Base-by-base conservation (phyloP, 2,113 vertebrate species). In the Sorex araneus region DNA sequence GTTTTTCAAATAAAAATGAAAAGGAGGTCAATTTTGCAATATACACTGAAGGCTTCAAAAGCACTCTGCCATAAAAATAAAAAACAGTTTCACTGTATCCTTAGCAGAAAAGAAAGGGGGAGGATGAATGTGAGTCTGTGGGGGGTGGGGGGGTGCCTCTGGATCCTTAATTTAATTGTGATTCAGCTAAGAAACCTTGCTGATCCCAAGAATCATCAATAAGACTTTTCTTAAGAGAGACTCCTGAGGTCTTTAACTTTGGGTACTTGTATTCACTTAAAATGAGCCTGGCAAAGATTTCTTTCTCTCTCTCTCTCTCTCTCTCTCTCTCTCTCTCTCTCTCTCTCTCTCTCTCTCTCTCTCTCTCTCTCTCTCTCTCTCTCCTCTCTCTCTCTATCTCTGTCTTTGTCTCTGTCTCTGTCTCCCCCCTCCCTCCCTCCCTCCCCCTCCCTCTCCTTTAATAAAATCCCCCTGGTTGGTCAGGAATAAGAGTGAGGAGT, bases 401-500 rank as follows among this genome's bases (percentile, higher is more conserved):
- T 23, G 19, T 60, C 57, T 16, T 4, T 60, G 19, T 60, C 57
- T 23, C 19, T 21, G 5, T 60, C 21, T 60, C 57, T 10, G 23
- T 40, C 40, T 40, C 40, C 7, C 40, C 40, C 40, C 7, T 7
- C 7, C 40, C 7, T 40, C 40, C 40, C 7, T 7, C 40, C 40
- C 7, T 7, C 40, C 40, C 7, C 63, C n/a, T 75, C 18, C 27
- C 57, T 43, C 10, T 25, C 30, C 67, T 60, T 5, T 4, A 90
- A 74, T 90, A 47, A 93, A 95, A 95, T 89, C 78, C 3, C 92
- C 91, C 50, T 64, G 80, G 34, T 75, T 84, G 47, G 81, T 91
- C 47, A 36, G 13, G 3, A 30, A 21, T 66, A 63, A 43, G 23
- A 32, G 9, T 36, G 79, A 79, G 6, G 80, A 92, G 30, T 34